phyloP scores from a whole-genome alignment of 2,797 vertebrate genomes.

The Diglossa cyanea region DNA sequence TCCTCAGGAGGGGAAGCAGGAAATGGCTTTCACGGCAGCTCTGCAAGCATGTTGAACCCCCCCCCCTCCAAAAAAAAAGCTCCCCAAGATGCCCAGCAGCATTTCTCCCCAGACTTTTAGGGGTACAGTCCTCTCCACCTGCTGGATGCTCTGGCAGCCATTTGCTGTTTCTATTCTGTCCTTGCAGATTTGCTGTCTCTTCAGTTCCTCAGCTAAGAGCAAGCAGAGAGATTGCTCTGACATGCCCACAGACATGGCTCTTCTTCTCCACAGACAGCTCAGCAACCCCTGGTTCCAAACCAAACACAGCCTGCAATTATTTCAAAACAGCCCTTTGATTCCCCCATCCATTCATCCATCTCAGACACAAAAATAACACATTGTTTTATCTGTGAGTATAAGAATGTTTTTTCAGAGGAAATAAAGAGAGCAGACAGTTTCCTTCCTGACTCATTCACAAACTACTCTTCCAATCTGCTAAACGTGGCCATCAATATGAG shows the following conservation, averaged over 20 bases:
- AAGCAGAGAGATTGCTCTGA: not conserved
- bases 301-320: slow-evolving; percentile 65
- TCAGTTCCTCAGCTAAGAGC: not conserved
- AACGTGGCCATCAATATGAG: slow-evolving; percentile 7
- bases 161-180: not conserved
- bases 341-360: slow-evolving; percentile 66
- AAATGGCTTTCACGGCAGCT: not conserved
- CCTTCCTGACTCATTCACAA: slow-evolving; percentile 87
- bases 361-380: slow-evolving; percentile 78
- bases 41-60: rapidly evolving
- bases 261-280: slow-evolving; percentile 5
- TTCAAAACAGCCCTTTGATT: slow-evolving; percentile 62
- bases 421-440: slow-evolving; percentile 91
- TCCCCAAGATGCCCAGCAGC: not conserved
- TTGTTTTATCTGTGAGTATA: slow-evolving; percentile 79
- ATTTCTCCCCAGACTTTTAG: not conserved
- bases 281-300: slow-evolving; percentile 49
- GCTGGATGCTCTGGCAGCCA: not conserved
- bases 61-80: not conserved
- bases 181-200: not conserved
- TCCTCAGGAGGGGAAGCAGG: not conserved
- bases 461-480: slow-evolving; percentile 65
- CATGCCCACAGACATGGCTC: not conserved
- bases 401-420: slow-evolving; percentile 83
- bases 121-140: not conserved